Percentiles rank a stretch among this genome's conserved stretches.
Evolutionary conservation across 2,888 invertebrate species (phyloP).

Genomic region (Ectemnius lituratus): DNA sequence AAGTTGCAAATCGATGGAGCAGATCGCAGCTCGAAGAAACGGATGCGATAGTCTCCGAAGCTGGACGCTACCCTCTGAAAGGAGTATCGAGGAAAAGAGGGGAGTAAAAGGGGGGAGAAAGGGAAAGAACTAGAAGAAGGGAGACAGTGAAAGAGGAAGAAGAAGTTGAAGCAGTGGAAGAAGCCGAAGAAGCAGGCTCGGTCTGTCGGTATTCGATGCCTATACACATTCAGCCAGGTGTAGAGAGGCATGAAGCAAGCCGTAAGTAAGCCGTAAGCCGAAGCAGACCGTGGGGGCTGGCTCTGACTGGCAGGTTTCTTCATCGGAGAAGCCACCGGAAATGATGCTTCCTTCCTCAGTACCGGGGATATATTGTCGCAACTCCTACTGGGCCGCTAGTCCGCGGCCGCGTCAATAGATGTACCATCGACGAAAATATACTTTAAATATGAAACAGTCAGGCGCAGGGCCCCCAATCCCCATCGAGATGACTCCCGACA

Average conservation of each 20-base stretch:
- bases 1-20: slow-evolving; percentile 51
- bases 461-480: slow-evolving; percentile 69
- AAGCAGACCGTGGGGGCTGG: slow-evolving; percentile 63
- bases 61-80: slow-evolving; percentile 8
- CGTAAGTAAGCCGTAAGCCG: slow-evolving; percentile 68
- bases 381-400: slow-evolving; percentile 35
- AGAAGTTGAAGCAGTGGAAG: slow-evolving; percentile 15
- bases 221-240: slow-evolving; percentile 66
- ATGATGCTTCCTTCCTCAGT: slow-evolving; percentile 70
- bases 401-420: slow-evolving; percentile 67
- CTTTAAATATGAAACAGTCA: slow-evolving; percentile 77
- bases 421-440: slow-evolving; percentile 70
- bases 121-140: not conserved
- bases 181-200: slow-evolving; percentile 11
- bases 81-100: slow-evolving; percentile 20
- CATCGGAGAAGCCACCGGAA: slow-evolving; percentile 77
- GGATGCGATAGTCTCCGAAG: slow-evolving; percentile 51
- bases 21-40: slow-evolving; percentile 45
- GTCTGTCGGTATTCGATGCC: slow-evolving; percentile 64
- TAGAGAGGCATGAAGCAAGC: slow-evolving; percentile 71
- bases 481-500: slow-evolving; percentile 69
- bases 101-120: slow-evolving; percentile 19
- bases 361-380: slow-evolving; percentile 68
- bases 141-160: not conserved
- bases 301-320: slow-evolving; percentile 77